Base-by-base conservation (phyloP, 1,140 invertebrate species). In the Formica exsecta region DNA sequence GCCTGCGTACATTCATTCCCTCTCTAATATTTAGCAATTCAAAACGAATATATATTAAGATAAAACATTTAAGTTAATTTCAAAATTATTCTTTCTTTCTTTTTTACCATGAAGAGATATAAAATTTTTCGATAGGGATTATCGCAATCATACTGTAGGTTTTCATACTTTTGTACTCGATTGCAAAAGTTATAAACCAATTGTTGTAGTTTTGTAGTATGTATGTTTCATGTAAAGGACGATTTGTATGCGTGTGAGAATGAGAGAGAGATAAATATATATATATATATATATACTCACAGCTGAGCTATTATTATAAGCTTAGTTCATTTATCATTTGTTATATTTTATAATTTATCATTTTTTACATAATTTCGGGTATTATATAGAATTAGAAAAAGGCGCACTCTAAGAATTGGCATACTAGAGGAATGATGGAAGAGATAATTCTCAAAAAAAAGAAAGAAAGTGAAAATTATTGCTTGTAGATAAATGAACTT, bases 1-100 rank as follows among this genome's bases (percentile, higher is more conserved):
- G 87, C 85, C 86, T 74, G 86, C 61, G 77, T 76, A 89, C 85
- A 92, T 93, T 88, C 92, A 92, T 93, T 93, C 92, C 93, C 91
- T 92, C 89, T 91, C 91, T 71, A 86, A 89, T 92, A 76, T 89
- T 88, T 73, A 80, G 11, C 29, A 57, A 64, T 61, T 70, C 61
- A 65, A 73, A 85, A 65, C 38, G 57, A 64, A 65, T 62, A 65
- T 86, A 79, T 68, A 76, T 86, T 44, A 36, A 85, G 48, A 16
- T 51, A 51, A 44, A 44, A 48, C 74, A 74, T 73, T 73, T 54
- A 75, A 87, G 74, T 85, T 74, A 74, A 73, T 87, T 65, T 71
- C 22, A 81, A 32, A 86, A 80, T 77, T 83, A 38, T 84, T 76
- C 54, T 75, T 57, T 76, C 54, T 75, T 57, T 59, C 57, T 41